Conservation (phyloP, 1,140 invertebrate genomes). For the Mactra quadrangularis region DNA sequence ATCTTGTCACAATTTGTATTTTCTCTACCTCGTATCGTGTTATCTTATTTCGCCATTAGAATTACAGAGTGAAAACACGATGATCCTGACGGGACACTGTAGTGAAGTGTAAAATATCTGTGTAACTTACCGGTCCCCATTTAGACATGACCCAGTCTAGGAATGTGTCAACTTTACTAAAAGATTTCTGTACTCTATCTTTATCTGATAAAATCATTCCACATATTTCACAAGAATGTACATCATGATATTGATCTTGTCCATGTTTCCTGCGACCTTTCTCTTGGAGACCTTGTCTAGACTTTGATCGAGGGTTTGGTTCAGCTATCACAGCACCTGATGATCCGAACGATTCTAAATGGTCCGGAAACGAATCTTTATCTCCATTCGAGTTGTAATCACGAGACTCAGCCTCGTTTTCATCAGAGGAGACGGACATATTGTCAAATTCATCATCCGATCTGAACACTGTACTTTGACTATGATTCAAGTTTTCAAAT, state of each 20-base stretch:
- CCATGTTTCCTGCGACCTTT: conserved; percentile 3
- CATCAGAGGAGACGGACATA: conserved; percentile 17
- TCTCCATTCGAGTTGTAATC: neutral
- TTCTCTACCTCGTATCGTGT: too few species aligned
- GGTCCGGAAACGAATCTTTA: conserved; percentile 30
- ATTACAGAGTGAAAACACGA: too few species aligned
- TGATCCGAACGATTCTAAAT: conserved; percentile 45
- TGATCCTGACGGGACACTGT: too few species aligned
- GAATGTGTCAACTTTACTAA: conserved; percentile 53
- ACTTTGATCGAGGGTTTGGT: neutral
- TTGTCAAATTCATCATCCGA: conserved; percentile 45
- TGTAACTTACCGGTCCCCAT: conserved; percentile 57
- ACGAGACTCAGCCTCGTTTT: neutral
- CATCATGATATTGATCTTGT: neutral
- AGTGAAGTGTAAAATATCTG: too few species aligned
- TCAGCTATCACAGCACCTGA: neutral
- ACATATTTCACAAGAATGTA: conserved; percentile 43
- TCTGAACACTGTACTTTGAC: conserved; percentile 33
- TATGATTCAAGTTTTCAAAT: conserved; percentile 54
- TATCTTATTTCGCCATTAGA: too few species aligned
- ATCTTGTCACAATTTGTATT: too few species aligned
- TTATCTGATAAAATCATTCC: conserved; percentile 39
- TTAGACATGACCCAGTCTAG: conserved; percentile 56
- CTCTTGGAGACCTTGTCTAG: neutral
- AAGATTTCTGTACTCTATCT: conserved; percentile 25